These are phyloP conservation scores for Hucho hucho DNA, from an alignment of 2,113 vertebrate species.

Conservation along the genomic window DNA sequence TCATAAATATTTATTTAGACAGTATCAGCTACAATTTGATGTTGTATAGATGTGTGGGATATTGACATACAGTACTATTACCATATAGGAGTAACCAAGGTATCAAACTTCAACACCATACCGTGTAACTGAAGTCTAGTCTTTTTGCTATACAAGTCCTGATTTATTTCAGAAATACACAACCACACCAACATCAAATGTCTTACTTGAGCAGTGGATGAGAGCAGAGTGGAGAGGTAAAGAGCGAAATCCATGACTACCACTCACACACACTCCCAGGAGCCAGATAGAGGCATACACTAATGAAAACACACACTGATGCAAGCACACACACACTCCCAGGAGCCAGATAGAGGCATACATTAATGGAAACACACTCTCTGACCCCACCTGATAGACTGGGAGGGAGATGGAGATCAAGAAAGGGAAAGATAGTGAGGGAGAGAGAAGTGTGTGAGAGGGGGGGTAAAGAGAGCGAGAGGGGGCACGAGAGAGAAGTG, in stretches of 20 bases:
- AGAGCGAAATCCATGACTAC: constrained; percentile 63
- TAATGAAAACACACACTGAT: background rate
- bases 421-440: no score
- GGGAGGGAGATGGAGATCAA: background rate
- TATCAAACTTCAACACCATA: no score
- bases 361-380: background rate
- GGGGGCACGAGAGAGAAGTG: no score
- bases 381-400: constrained; percentile 1
- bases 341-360: background rate
- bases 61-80: no score
- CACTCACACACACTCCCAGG: constrained; percentile 12
- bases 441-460: no score
- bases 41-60: no score
- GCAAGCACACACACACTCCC: no score
- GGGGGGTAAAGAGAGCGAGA: no score
- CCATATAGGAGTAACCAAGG: no score
- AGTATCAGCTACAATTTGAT: no score
- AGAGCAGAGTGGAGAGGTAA: constrained; percentile 47
- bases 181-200: background rate
- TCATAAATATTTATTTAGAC: no score
- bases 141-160: background rate
- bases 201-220: constrained; percentile 66
- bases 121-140: no score
- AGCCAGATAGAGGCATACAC: background rate
- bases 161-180: background rate